Base-by-base conservation (phyloP, 2,113 vertebrate species). In the Cebidichthys violaceus region DNA sequence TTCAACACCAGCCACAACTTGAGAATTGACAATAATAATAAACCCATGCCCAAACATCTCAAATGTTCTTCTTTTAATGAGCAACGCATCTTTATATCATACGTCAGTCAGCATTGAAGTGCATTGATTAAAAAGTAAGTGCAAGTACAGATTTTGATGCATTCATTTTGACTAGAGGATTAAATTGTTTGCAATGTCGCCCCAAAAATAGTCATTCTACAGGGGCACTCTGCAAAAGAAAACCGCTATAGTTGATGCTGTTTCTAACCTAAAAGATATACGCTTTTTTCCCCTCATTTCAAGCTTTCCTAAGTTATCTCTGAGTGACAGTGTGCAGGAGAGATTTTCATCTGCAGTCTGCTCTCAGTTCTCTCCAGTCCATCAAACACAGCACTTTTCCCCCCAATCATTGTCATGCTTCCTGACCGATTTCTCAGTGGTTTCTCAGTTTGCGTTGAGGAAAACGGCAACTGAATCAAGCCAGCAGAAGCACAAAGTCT, bases 71-170 rank as follows among this genome's bases (percentile, higher is more conserved):
- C 75, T 92, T 93, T 93, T 88, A 93, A 93, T 93, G 90, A 94
- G 91, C 91, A 95, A 94, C 84, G 62, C 81, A 94, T 94, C 90
- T 91, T 93, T 95, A 89, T 97, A 95, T 96, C 96, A 95, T 97
- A 97, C 82, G 91, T 97, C 92, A 91, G 92, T 93, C 93, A 94
- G 94, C 95, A 91, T 96, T 96, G 96, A 98, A 98, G 96, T 98
- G 97, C 96, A 97, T 93, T 96, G 94, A 96, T 96, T 97, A 98
- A 97, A 97, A 97, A 97, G 94, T 96, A 96, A 97, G 96, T 97
- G 96, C 97, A 98, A 97, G 96, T 96, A 97, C 94, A 97, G 96
- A 95, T 97, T 96, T 95, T 94, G 94, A 97, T 97, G 96, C 96
- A 98, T 97, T 98, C 95, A 96, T 93, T 97, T 96, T 95, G 96